These are phyloP conservation scores for Sclerurus mexicanus DNA, from an alignment of 2,113 vertebrate genomes.

Conservation along the genomic window DNA sequence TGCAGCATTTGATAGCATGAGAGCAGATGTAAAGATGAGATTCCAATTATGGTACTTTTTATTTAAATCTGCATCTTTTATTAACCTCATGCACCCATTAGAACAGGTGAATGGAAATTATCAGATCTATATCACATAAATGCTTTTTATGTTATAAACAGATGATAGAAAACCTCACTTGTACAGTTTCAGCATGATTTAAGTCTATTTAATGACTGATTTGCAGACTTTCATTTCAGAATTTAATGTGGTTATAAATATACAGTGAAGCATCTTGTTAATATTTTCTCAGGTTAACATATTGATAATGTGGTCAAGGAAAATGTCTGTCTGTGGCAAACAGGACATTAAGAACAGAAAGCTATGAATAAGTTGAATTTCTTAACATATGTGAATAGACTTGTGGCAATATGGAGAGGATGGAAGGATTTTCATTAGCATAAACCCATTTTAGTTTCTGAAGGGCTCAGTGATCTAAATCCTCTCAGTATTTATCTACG, in stretches of 20 bases:
- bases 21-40: not conserved
- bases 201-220: not conserved
- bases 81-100: not conserved
- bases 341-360: not conserved
- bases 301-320: not conserved
- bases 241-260: not conserved
- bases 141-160: not conserved
- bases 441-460: slow-evolving; percentile 29
- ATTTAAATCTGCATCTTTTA: not conserved
- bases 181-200: not conserved
- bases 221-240: not conserved
- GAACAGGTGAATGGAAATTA: not conserved
- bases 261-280: not conserved
- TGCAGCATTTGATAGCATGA: not conserved
- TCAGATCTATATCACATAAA: not conserved
- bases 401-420: not conserved
- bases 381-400: not conserved
- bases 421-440: slow-evolving; percentile 40
- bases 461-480: slow-evolving; percentile 30
- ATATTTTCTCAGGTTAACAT: not conserved
- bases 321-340: not conserved
- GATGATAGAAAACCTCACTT: not conserved
- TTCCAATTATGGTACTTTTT: not conserved
- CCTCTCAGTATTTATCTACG: not conserved
- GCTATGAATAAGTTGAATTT: not conserved